These are phyloP conservation scores for Vulpes vulpes DNA, from an alignment of 2,113 vertebrate genomes.

Conservation along the genomic window DNA sequence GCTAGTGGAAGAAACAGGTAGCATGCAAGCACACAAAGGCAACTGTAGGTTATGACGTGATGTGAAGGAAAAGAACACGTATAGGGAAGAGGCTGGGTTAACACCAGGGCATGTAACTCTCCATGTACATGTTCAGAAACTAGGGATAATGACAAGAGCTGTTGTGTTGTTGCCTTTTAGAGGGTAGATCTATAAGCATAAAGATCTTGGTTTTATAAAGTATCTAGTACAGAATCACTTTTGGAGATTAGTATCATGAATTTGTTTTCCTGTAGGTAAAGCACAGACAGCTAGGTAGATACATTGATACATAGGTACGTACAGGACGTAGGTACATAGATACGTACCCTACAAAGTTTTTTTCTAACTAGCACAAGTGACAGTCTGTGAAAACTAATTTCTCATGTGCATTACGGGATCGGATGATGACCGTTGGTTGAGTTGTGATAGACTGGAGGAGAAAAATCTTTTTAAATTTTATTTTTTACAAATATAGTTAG, in stretches of 20 bases:
- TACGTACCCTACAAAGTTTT: not conserved
- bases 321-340: not conserved
- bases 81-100: not conserved
- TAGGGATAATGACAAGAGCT: not conserved
- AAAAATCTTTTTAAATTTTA: not conserved
- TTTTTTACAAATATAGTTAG: not conserved
- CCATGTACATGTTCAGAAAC: not conserved
- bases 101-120: not conserved
- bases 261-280: not conserved
- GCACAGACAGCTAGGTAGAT: not conserved
- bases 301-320: not conserved
- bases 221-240: not conserved
- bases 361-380: not conserved
- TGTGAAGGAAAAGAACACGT: accelerated
- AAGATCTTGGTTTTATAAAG: not conserved
- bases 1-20: not conserved
- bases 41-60: not conserved
- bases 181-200: not conserved
- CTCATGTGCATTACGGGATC: not conserved
- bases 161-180: not conserved
- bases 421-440: not conserved
- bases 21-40: accelerated
- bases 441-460: constrained; percentile 9
- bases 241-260: not conserved
- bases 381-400: not conserved